Base-by-base conservation (phyloP, 2,113 vertebrate genomes). In the Guaruba guarouba region DNA sequence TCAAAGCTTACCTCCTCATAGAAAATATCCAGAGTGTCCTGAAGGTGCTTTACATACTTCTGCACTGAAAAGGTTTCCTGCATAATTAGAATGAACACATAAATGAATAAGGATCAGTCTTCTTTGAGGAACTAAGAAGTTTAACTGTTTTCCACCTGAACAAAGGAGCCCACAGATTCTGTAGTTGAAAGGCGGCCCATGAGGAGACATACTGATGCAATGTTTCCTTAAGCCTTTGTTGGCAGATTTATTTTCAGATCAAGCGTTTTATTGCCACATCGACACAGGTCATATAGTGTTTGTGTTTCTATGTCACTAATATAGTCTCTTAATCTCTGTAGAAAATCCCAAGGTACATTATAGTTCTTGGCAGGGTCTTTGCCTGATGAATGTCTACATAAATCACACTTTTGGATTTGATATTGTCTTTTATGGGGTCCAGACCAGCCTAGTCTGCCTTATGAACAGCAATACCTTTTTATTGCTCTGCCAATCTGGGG, bases 11-110 rank as follows among this genome's bases (percentile, higher is more conserved):
- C 99, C 99, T 99, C 98, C 43, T 97, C 14, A 44, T 99, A 99
- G 69, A 99, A 97, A 37, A 99, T 95, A 93, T 99, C 98, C 97
- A 99, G 95, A 92, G 98, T 96, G 11, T 98, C 96, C 82, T 93
- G 98, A 90, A 99, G 92, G 80, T 99, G 97, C 75, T 85, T 82
- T n/a, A 97, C 87, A 51, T 98, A 99, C 16, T 98, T 98, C 86
- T 96, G 71, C 13, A 97, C 96, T 18, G 98, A 98, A 80, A 98
- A 63, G 13, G 95, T 37, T 29, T 95, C 97, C 99, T 99, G 96
- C 13, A 55, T 35, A 79, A 51, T 71, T 48, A 41, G 88, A n/a
- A 54, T 20, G 7, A 52, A 54, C 80, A 73, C 25, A 57, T 5
- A 44, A 22, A 43, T 13, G 43, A 29, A 62, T 17, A 35, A 74